Conservation (phyloP, 2,797 vertebrate genomes). For the Oreochromis grahami region DNA sequence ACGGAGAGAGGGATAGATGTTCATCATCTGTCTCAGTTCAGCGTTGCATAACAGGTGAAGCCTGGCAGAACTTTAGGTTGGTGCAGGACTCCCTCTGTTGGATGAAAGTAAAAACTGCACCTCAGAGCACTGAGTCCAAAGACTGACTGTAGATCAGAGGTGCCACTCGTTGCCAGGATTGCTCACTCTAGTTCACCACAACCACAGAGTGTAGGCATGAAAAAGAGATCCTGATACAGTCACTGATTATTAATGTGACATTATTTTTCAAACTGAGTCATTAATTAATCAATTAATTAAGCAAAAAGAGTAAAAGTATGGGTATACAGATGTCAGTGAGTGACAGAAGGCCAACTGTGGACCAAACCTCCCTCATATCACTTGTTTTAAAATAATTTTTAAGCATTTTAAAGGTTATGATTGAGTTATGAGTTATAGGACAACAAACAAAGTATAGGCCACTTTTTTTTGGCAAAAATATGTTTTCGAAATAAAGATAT, state of each 20-base stretch:
- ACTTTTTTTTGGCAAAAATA: rapidly evolving
- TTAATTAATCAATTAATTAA: neutral
- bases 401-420: neutral
- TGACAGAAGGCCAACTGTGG: neutral
- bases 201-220: neutral
- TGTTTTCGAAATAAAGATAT: neutral
- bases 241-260: neutral
- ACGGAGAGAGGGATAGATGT: neutral
- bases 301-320: neutral
- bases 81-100: constrained; percentile 26
- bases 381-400: neutral
- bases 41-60: neutral
- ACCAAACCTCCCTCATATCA: neutral
- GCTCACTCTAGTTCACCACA: neutral
- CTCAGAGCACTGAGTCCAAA: neutral
- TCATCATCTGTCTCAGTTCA: neutral
- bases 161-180: neutral
- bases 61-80: neutral
- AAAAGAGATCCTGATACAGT: neutral
- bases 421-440: neutral
- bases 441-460: neutral
- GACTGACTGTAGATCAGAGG: neutral
- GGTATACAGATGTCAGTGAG: neutral
- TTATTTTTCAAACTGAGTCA: neutral
- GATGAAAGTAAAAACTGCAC: neutral